phyloP scores from a whole-genome alignment of 2,888 invertebrate genomes.

The Noctua pronuba region DNA sequence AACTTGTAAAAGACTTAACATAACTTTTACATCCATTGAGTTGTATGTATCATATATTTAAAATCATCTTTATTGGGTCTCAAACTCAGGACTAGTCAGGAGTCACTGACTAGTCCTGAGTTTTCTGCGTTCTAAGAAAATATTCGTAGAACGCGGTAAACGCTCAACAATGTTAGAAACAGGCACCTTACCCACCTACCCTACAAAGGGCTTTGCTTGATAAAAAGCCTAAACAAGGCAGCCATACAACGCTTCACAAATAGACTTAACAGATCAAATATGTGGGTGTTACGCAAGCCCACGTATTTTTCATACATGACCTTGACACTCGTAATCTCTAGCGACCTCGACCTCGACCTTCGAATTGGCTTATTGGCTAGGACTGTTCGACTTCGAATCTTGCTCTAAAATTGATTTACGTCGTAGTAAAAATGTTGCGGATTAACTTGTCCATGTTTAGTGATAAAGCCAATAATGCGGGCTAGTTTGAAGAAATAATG shows the following conservation, averaged over 20 bases:
- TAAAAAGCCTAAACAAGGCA: constrained; percentile 34
- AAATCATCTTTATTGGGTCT: not conserved
- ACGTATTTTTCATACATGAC: constrained; percentile 55
- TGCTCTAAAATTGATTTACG: constrained; percentile 53
- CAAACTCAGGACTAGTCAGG: too few species aligned
- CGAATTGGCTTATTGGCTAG: constrained; percentile 38
- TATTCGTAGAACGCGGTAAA: not conserved
- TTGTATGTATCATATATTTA: not conserved
- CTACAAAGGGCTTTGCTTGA: constrained; percentile 32
- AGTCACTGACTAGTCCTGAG: not conserved
- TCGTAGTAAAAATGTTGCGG: constrained; percentile 48
- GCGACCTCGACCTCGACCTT: constrained; percentile 51
- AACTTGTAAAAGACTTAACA: not conserved
- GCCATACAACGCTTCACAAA: constrained; percentile 45
- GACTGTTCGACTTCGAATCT: constrained; percentile 35
- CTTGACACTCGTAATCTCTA: constrained; percentile 52
- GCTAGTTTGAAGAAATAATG: constrained; percentile 22
- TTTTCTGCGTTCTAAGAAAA: not conserved
- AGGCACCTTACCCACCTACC: constrained; percentile 5
- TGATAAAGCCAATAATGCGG: constrained; percentile 44
- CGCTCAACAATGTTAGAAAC: not conserved
- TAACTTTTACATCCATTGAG: not conserved
- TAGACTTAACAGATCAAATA: constrained; percentile 54
- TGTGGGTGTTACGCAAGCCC: constrained; percentile 41
- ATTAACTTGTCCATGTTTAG: constrained; percentile 33